A percentile compares a stretch with the other conserved stretches of the same genome.
Evolutionary conservation across 2,113 vertebrate genomes (phyloP).

Genomic region (Taxidea taxus): DNA sequence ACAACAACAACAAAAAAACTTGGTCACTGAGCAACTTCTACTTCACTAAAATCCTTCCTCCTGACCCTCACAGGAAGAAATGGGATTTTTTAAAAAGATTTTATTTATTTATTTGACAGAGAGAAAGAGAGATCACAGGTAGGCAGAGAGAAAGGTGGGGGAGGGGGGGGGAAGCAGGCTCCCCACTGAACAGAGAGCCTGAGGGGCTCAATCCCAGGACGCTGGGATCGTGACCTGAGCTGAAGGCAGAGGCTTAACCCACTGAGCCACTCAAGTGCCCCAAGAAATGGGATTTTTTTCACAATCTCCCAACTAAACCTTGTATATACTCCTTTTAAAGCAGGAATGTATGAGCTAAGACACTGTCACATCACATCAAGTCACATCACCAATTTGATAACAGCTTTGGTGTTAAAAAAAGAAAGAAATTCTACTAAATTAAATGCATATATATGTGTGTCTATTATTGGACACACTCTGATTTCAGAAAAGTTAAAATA

Average conservation of each 20-base stretch:
- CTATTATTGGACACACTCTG: not conserved
- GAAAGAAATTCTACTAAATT: not conserved
- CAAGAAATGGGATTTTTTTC: not conserved
- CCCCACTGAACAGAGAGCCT: no score
- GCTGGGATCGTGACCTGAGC: no score
- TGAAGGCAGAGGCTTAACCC: no score
- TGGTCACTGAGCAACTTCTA: not conserved
- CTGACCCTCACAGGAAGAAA: not conserved
- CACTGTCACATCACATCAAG: no score
- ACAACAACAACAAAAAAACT: not conserved
- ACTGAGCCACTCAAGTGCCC: no score
- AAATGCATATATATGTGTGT: not conserved
- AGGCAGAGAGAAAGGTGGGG: no score
- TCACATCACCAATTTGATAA: not conserved
- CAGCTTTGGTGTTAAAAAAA: not conserved
- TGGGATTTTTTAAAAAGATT: not conserved
- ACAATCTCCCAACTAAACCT: not conserved
- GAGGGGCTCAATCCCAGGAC: no score
- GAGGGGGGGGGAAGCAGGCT: no score
- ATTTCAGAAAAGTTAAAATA: slow-evolving; percentile 41
- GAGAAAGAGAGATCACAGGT: no score
- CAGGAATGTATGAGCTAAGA: not conserved
- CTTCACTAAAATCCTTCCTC: not conserved
- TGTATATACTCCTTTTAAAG: not conserved
- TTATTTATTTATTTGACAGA: no score